Evolutionary conservation across 2,888 invertebrate genomes (phyloP), one percentile per base, ranked within the genome.

Genomic region (Oscheius sp.): DNA sequence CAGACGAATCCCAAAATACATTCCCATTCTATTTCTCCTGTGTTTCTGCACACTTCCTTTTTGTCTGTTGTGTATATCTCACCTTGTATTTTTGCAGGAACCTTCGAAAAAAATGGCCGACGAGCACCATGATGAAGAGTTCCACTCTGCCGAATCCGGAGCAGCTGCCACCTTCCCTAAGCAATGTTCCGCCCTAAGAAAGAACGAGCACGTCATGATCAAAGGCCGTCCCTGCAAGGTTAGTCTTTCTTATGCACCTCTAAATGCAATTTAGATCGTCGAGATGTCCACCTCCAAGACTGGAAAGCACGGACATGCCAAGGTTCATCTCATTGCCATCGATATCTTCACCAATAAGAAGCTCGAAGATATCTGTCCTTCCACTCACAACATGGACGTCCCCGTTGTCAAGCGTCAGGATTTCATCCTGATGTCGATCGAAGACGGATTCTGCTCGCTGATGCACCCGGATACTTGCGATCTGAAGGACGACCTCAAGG

Each of bases 201-300:
- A 99, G 92, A 97, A 97, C 92, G 98, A 98, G 89, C 95, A 95
- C 90, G 98, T 98, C 86, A 95, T 97, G 94, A 93, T 99, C 88
- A 99, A 99, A 92, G 90, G 94, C 82, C 94, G 96, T 90, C 97
- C 99, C 79, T 99, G 98, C 93, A 99, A 99, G 93, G 87, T 86
- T 10, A 21, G 65, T 53, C 11, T 74, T 55, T 98, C n/a, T 62
- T n/a, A 35, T 42, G 10, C 13, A n/a, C 59, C 1, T 55, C 32
- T 57, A 57, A n/a, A 13, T 7, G n/a, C 5, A 55, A 63, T 78
- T 10, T 72, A 98, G 93, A 97, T 99, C 90, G 97, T 98, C 82
- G 98, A 98, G 92, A 99, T 99, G 98, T 96, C 96, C 85, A 99
- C 99, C 88, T 98, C 98, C 65, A 99, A 99, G 93, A 99, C 99